These are phyloP conservation scores for Gallinago media DNA, from an alignment of 2,113 vertebrate species.

Conservation along the genomic window DNA sequence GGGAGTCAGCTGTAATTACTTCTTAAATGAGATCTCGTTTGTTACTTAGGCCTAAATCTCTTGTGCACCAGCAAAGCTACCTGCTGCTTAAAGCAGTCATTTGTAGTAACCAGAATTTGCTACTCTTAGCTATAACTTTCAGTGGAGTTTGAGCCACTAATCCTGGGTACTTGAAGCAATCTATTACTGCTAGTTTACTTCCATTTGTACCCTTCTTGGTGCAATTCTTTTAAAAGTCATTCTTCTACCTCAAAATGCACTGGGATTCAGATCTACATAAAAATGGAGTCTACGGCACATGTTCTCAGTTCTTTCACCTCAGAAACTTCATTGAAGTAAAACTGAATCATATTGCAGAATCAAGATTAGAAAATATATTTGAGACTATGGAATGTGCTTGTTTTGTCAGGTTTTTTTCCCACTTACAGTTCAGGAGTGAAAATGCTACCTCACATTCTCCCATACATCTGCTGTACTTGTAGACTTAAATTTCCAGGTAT, in stretches of 20 bases:
- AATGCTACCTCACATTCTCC: neutral
- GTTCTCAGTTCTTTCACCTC: neutral
- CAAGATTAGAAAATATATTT: neutral
- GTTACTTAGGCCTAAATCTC: conserved; percentile 36
- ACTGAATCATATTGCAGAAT: neutral
- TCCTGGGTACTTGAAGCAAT: neutral
- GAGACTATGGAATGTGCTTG: neutral
- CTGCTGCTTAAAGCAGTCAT: conserved; percentile 4
- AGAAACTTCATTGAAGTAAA: neutral
- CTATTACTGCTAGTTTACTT: neutral
- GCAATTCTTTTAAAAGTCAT: neutral
- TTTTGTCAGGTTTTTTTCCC: neutral
- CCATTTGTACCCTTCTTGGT: neutral
- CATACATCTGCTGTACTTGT: neutral
- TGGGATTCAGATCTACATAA: neutral
- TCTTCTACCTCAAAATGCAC: neutral
- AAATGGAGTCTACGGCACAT: neutral
- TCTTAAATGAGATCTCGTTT: conserved; percentile 51
- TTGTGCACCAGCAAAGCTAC: neutral
- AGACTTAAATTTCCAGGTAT: neutral
- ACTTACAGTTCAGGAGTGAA: neutral
- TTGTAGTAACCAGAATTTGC: neutral
- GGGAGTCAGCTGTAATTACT: conserved; percentile 34
- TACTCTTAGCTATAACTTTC: neutral
- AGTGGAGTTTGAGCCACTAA: neutral